These are phyloP conservation scores for Drosophila anceps DNA, from an alignment of 2,888 invertebrate species.

Conservation along the genomic window DNA sequence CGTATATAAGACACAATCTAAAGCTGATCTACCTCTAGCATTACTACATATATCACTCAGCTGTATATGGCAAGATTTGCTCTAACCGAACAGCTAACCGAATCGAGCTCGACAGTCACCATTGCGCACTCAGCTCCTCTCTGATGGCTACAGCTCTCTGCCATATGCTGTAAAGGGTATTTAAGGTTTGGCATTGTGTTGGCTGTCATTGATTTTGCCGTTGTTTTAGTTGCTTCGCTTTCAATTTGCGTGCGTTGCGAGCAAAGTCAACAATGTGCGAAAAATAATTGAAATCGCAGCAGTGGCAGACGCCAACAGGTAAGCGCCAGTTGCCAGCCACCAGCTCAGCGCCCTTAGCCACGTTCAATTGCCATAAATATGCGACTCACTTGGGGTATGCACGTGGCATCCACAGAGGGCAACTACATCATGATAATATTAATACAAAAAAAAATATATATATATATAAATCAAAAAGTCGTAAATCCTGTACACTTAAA, in stretches of 20 bases:
- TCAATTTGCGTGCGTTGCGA: slow-evolving; percentile 52
- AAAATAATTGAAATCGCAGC: slow-evolving; percentile 72
- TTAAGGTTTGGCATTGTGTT: not conserved
- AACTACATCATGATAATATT: slow-evolving; percentile 18
- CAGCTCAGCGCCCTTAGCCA: not conserved
- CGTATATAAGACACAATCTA: too few relatives aligned
- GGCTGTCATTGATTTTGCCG: not conserved
- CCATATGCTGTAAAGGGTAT: not conserved
- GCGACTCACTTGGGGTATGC: slow-evolving; percentile 14
- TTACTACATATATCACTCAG: too few relatives aligned
- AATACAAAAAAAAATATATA: slow-evolving; percentile 4
- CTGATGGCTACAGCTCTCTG: not conserved
- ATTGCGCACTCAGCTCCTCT: too few relatives aligned
- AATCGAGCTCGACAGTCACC: too few relatives aligned
- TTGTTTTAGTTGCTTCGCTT: slow-evolving; percentile 26
- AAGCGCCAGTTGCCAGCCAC: slow-evolving; percentile 6
- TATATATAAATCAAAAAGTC: slow-evolving; percentile 7
- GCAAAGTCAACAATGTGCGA: slow-evolving; percentile 62
- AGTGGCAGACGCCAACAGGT: slow-evolving; percentile 22
- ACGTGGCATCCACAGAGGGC: slow-evolving; percentile 19
- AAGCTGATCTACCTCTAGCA: too few relatives aligned
- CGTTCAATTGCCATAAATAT: slow-evolving; percentile 6
- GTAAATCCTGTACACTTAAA: slow-evolving; percentile 31
- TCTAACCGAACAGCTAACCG: too few relatives aligned
- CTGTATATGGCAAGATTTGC: too few relatives aligned